Conservation (phyloP, 2,888 invertebrate species). For the Liopterus haemorrhoidalis region DNA sequence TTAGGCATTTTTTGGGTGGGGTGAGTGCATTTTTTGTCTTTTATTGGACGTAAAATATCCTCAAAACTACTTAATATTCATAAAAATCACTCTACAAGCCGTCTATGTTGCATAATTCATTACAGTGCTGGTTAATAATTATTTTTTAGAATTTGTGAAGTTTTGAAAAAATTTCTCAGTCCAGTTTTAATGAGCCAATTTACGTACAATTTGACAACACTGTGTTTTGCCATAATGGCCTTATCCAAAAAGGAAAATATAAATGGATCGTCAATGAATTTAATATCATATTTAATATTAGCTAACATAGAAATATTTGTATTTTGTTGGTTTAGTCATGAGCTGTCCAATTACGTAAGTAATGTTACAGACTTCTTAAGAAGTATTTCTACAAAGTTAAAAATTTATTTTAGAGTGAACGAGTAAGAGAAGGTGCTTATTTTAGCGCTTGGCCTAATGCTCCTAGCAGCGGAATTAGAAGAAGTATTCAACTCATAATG, state of each 20-base stretch:
- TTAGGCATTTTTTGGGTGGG: no score
- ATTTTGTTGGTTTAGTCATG: constrained; percentile 22
- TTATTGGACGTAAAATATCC: no score
- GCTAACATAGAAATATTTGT: constrained; percentile 22
- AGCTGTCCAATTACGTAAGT: constrained; percentile 22
- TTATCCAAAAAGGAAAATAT: constrained; percentile 20
- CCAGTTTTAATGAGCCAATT: constrained; percentile 23
- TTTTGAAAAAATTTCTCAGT: constrained; percentile 21
- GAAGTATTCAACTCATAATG: constrained; percentile 15
- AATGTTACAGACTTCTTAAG: no score
- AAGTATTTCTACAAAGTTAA: no score
- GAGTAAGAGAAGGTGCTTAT: constrained; percentile 15
- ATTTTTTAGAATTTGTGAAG: constrained; percentile 20
- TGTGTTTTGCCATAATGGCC: constrained; percentile 24
- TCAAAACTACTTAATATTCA: no score
- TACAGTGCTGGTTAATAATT: no score
- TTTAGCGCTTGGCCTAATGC: constrained; percentile 19
- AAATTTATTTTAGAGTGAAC: constrained; percentile 13
- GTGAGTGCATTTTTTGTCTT: no score
- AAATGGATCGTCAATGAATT: constrained; percentile 21
- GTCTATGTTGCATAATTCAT: no score
- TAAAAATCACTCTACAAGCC: no score
- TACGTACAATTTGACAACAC: constrained; percentile 20
- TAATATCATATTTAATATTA: constrained; percentile 21
- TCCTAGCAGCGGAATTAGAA: constrained; percentile 7